Percentiles rank a stretch among this genome's conserved stretches.
Evolutionary conservation across 2,113 vertebrate species (phyloP).

Genomic region (Lophochroa leadbeateri): DNA sequence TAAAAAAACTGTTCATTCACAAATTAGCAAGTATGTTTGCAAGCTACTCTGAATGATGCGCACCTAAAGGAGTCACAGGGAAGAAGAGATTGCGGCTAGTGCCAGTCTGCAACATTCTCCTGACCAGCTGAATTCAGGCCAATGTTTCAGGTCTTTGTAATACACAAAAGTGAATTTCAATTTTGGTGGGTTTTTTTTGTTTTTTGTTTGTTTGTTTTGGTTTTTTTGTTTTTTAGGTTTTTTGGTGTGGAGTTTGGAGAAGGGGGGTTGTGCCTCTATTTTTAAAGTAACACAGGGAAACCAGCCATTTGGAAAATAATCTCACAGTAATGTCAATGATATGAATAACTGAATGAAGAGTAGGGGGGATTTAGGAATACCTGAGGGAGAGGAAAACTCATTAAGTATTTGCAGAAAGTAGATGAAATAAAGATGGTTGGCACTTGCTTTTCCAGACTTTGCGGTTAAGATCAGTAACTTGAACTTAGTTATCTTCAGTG

Average conservation of each 20-base stretch:
- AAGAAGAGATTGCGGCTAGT: neutral
- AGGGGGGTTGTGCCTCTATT: neutral
- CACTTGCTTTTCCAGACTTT: neutral
- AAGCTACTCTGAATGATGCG: neutral
- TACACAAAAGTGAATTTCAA: neutral
- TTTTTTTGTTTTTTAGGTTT: no score
- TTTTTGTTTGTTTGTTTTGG: neutral
- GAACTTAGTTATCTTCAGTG: neutral
- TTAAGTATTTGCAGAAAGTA: slow-evolving; percentile 3
- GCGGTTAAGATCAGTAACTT: neutral
- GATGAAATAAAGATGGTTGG: neutral
- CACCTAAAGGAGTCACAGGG: neutral
- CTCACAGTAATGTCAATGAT: neutral
- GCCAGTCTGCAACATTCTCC: neutral
- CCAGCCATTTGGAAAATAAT: neutral
- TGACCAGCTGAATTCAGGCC: neutral
- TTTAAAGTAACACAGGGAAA: neutral
- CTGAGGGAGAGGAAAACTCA: neutral
- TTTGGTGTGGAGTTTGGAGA: no score
- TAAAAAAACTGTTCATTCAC: neutral
- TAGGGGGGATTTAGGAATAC: neutral
- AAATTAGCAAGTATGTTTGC: neutral
- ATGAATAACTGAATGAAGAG: neutral
- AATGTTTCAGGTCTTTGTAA: neutral
- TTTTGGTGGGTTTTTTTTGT: neutral